These are phyloP conservation scores for Remorina albescens DNA, from an alignment of 2,797 vertebrate genomes.

Conservation along the genomic window DNA sequence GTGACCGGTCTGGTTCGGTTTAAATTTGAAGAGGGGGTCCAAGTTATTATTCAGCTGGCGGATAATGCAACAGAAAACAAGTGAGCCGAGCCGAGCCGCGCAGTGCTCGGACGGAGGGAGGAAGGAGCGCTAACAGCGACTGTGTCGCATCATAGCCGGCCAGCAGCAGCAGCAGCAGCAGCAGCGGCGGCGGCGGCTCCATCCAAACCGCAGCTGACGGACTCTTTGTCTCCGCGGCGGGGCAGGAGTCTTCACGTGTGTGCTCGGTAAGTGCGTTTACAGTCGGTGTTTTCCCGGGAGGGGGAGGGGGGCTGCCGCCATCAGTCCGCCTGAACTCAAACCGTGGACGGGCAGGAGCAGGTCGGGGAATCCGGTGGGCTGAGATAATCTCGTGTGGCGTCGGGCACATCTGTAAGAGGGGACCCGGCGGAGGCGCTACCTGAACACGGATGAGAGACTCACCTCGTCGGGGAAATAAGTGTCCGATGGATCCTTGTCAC, in stretches of 20 bases:
- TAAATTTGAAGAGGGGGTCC: too few species aligned
- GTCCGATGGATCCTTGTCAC: conserved; percentile 26
- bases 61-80: background rate
- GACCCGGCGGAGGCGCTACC: too few species aligned
- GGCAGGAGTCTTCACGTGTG: background rate
- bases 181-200: conserved; percentile 48
- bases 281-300: background rate
- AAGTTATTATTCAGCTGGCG: background rate
- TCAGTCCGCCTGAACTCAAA: too few species aligned
- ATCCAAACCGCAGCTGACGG: conserved; percentile 40
- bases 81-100: fast-evolving
- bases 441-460: conserved; percentile 43
- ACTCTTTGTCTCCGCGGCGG: too few species aligned
- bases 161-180: conserved; percentile 51
- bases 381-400: conserved; percentile 68
- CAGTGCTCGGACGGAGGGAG: background rate
- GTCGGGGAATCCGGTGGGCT: conserved; percentile 48
- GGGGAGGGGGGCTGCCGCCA: too few species aligned
- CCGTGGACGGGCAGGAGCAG: conserved; percentile 48
- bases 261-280: background rate
- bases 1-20: conserved; percentile 49
- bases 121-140: background rate
- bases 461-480: conserved; percentile 65
- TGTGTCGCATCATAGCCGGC: conserved; percentile 65
- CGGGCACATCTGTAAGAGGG: conserved; percentile 72